phyloP scores from a whole-genome alignment of 2,888 invertebrate species.

The Schizaphis graminum region DNA sequence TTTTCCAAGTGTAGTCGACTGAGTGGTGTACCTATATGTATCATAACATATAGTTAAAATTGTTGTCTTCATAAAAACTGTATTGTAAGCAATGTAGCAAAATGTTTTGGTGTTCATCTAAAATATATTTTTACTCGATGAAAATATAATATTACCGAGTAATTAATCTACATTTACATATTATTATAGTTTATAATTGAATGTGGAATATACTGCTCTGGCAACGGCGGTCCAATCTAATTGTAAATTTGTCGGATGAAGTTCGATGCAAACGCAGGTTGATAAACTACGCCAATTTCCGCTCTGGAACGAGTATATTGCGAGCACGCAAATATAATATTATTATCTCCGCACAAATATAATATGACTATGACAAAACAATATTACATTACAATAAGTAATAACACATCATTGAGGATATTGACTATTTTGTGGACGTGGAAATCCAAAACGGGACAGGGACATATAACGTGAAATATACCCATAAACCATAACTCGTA shows the following conservation, averaged over 20 bases:
- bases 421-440: background rate
- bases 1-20: background rate
- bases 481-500: background rate
- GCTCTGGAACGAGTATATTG: constrained; percentile 25
- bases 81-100: background rate
- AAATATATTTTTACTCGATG: background rate
- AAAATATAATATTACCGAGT: background rate
- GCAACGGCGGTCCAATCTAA: background rate
- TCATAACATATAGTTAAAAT: background rate
- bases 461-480: background rate
- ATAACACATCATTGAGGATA: background rate
- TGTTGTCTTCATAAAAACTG: background rate
- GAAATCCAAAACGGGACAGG: background rate
- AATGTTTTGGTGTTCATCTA: background rate
- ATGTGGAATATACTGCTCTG: too few relatives aligned
- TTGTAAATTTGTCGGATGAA: background rate
- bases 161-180: background rate
- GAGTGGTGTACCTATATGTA: too few relatives aligned
- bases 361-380: background rate
- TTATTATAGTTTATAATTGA: background rate
- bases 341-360: constrained; percentile 20
- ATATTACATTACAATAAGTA: background rate
- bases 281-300: constrained; percentile 34
- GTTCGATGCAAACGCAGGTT: background rate
- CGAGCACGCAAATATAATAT: background rate